Base-by-base conservation (phyloP, 2,797 vertebrate genomes). In the Xenops minutus region DNA sequence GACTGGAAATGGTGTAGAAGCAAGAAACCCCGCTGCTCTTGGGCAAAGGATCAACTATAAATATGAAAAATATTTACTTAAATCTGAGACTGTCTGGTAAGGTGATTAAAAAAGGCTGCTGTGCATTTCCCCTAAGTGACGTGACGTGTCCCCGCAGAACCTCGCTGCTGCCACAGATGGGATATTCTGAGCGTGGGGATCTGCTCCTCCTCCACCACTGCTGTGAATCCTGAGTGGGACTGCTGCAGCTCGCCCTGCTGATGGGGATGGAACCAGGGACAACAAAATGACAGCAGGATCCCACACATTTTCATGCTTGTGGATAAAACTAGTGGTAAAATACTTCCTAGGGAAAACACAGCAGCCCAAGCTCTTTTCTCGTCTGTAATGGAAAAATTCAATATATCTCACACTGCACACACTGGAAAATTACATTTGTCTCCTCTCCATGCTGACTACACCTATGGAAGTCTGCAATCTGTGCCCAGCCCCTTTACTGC, bases 1-100 rank as follows among this genome's bases (percentile, higher is more conserved):
- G 27, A 75, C 69, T 86, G 88, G 91, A 94, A 94, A 92, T 5
- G 63, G 76, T 39, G 76, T 91, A 88, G 79, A 48, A 91, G 55
- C 36, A 84, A 86, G 83, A 68, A 84, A 88, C 39, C 51, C 77
- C 0, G 0, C 80, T 93, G 85, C 41, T 95, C 51, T 43, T 46
- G 55, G 85, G 83, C 41, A 66, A 76, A 89, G 1, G 3, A 56
- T 43, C 39, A 76, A 55, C 88, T 77, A 39, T 16, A 79, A 61
- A 80, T 27, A 86, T 2, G 22, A 89, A 81, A 88, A 64, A 54
- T 24, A 67, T 67, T 86, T 81, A 88, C 62, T 78, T 79, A 22
- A 72, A 79, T 86, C 79, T 67, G 37, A 80, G 74, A 64, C n/a
- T 20, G 16, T 76, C 93, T 82, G 89, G 59, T 73, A 93, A 95